Percentiles rank a stretch among this genome's conserved stretches.
Conservation (phyloP, 2,113 vertebrate species). For the human region DNA sequence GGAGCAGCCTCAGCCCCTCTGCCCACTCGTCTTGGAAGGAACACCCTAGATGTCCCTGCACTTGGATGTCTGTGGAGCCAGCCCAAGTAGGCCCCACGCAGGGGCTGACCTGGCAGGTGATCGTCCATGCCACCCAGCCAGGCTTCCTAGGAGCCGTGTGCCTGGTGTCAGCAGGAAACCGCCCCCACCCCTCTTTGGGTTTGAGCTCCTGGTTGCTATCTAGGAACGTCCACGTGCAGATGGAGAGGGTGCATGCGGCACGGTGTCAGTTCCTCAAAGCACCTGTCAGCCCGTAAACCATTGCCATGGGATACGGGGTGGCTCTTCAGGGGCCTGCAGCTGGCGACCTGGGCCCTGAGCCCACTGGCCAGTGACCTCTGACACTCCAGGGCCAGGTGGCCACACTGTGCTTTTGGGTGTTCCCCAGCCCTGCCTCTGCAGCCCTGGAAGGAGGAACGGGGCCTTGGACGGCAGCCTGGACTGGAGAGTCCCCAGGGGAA, state of each 20-base stretch:
- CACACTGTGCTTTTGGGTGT: neutral
- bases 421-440: neutral
- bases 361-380: neutral
- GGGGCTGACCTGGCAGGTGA: neutral
- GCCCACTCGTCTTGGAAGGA: neutral
- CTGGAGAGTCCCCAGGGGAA: neutral
- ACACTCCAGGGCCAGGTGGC: too few species aligned
- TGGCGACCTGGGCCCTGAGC: neutral
- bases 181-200: neutral
- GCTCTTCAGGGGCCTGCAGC: neutral
- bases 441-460: neutral
- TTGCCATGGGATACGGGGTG: too few species aligned
- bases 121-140: rapidly evolving
- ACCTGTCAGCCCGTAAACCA: neutral
- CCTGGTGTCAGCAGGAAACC: neutral
- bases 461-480: neutral
- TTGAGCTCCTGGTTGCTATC: neutral
- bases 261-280: neutral
- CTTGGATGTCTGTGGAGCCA: neutral
- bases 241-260: neutral
- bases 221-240: neutral
- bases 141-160: neutral
- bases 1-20: rapidly evolving
- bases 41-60: neutral
- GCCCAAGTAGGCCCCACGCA: neutral